Conservation (phyloP, 2,888 invertebrate genomes). For the Cephus pulcher region DNA sequence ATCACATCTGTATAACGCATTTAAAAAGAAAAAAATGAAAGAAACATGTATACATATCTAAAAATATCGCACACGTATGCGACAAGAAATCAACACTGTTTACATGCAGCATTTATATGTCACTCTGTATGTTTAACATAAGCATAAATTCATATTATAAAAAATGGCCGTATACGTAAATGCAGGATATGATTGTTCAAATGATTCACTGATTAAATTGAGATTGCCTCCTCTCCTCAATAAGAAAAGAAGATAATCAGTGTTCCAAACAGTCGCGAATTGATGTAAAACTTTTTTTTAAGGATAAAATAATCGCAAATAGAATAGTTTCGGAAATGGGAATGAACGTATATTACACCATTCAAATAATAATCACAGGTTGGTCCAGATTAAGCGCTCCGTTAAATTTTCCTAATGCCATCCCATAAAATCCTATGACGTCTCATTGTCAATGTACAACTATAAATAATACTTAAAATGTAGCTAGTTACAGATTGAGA, state of each 20-base stretch:
- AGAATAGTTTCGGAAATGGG: background rate
- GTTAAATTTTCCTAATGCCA: background rate
- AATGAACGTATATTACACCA: background rate
- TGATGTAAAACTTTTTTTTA: background rate
- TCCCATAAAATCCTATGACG: background rate
- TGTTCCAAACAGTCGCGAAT: background rate
- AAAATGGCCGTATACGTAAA: background rate
- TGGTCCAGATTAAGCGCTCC: background rate
- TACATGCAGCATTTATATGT: background rate
- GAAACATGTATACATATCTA: background rate
- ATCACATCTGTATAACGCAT: background rate
- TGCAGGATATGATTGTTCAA: background rate
- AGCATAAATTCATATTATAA: background rate
- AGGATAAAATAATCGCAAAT: background rate
- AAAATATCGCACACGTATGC: background rate
- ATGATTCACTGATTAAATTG: background rate
- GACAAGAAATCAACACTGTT: background rate
- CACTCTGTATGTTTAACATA: background rate
- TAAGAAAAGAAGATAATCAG: background rate
- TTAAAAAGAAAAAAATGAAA: background rate
- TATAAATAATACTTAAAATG: conserved; percentile 5
- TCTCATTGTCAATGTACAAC: background rate
- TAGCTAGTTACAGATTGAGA: conserved; percentile 5
- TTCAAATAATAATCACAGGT: background rate
- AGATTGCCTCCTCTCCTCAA: background rate